Evolutionary conservation across 2,888 invertebrate species (phyloP).

Genomic region (Tipula vernalis): DNA sequence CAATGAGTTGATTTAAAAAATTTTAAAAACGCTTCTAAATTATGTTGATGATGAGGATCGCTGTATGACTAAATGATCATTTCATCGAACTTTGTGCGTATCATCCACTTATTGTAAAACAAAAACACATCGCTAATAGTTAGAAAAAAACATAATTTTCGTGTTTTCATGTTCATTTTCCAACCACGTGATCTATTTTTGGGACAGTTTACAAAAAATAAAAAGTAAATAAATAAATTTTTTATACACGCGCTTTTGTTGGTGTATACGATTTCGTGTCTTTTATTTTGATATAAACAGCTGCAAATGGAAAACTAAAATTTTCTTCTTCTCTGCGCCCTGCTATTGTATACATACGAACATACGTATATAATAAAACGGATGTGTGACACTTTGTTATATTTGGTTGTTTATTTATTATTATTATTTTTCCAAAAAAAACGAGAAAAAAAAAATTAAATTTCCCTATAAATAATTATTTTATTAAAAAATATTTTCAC

Average conservation of each 20-base stretch:
- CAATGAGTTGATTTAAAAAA: too few species aligned
- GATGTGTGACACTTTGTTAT: constrained; percentile 4
- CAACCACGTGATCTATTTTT: constrained; percentile 10
- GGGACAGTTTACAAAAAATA: not conserved
- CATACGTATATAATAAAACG: not conserved
- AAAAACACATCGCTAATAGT: not conserved
- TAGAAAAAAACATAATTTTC: not conserved
- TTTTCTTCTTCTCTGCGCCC: not conserved
- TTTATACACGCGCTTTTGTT: not conserved
- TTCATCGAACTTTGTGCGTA: not conserved
- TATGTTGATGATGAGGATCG: too few species aligned
- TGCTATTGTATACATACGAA: not conserved
- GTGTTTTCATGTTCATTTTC: not conserved
- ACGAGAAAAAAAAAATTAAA: not conserved
- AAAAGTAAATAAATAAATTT: not conserved
- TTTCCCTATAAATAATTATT: constrained; percentile 4
- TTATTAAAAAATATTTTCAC: not conserved
- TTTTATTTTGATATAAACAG: not conserved
- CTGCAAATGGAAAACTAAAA: not conserved
- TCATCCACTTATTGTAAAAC: not conserved
- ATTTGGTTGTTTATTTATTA: not conserved
- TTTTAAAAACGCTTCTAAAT: too few species aligned
- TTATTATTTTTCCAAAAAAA: not conserved
- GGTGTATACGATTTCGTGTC: not conserved
- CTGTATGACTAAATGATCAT: not conserved